Conservation (phyloP, 2,113 vertebrate genomes). For the Megaceryle maxima region DNA sequence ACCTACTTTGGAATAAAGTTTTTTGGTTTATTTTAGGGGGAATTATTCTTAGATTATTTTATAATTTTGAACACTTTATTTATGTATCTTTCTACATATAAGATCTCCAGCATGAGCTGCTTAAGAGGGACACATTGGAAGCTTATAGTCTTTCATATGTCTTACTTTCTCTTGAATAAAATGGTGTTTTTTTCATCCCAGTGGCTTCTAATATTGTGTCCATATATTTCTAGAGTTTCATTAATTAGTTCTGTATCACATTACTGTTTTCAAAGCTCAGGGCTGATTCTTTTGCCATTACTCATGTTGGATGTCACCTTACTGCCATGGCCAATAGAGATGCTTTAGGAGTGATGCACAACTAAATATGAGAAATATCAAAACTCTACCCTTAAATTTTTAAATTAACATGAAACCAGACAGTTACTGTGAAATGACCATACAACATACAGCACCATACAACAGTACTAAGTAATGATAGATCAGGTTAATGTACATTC, state of each 20-base stretch:
- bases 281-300: neutral
- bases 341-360: neutral
- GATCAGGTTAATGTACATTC: neutral
- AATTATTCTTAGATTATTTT: neutral
- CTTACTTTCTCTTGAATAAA: neutral
- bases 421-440: neutral
- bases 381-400: neutral
- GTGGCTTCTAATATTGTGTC: neutral
- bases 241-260: neutral
- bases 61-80: neutral
- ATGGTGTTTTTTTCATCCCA: neutral
- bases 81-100: neutral
- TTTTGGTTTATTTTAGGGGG: neutral
- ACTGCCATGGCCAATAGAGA: neutral
- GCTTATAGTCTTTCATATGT: neutral
- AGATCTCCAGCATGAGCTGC: neutral
- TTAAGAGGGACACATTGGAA: neutral
- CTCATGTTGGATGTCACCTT: neutral
- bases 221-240: neutral
- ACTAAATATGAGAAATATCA: neutral
- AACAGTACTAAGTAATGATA: neutral
- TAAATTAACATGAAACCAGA: neutral
- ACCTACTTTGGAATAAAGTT: neutral
- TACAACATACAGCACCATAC: neutral
- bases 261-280: neutral